A percentile compares a stretch with the other conserved stretches of the same genome.
phyloP scores from a whole-genome alignment of 2,113 vertebrate species.

The Pterophyllum scalare region DNA sequence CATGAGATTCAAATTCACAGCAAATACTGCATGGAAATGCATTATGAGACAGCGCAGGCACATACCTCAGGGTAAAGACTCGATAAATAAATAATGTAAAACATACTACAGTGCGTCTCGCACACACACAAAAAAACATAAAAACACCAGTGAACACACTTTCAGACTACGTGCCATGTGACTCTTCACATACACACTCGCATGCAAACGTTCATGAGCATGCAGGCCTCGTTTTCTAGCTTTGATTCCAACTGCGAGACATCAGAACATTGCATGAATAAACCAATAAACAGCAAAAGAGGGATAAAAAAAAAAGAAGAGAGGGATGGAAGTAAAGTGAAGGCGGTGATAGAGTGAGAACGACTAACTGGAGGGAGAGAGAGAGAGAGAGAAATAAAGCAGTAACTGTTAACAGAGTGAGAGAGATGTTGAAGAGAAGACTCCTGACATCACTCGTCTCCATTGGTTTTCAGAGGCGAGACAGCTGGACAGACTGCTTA shows the following conservation, averaged over 20 bases:
- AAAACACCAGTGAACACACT: conserved; percentile 8
- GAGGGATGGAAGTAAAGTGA: neutral
- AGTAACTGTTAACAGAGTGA: conserved; percentile 17
- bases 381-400: conserved; percentile 22
- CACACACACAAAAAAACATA: conserved; percentile 1
- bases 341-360: conserved; percentile 1
- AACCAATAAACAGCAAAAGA: conserved; percentile 51
- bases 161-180: neutral
- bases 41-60: neutral
- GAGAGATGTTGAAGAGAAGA: conserved; percentile 63
- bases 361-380: neutral
- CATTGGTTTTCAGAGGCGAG: conserved; percentile 52
- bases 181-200: neutral
- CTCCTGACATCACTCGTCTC: conserved; percentile 68
- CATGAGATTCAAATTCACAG: neutral
- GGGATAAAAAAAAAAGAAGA: neutral
- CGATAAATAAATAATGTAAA: fast-evolving
- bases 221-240: conserved; percentile 42
- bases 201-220: conserved; percentile 45
- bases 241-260: conserved; percentile 55
- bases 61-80: neutral
- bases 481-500: conserved; percentile 79
- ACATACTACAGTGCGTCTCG: neutral
- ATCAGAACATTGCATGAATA: conserved; percentile 56
- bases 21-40: neutral